A percentile compares a stretch with the other conserved stretches of the same genome.
Conservation (phyloP, 2,113 vertebrate species). For the Heloderma charlesbogerti region DNA sequence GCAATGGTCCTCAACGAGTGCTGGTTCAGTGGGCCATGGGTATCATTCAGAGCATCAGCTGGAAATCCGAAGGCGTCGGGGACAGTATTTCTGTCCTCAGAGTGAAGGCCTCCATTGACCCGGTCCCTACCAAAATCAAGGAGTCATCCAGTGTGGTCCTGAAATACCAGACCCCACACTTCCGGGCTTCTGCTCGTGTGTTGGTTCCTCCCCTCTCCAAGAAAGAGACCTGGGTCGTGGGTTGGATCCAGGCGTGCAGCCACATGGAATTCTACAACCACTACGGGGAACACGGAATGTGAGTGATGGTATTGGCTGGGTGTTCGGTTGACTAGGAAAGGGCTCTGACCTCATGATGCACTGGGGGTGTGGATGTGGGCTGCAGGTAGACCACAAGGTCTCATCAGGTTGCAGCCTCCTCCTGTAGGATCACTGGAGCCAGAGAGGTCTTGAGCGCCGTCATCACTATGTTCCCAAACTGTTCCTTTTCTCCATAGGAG, state of each 20-base stretch:
- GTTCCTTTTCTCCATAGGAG: neutral
- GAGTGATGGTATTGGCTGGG: conserved; percentile 73
- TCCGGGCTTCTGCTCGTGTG: conserved; percentile 92
- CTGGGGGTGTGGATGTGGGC: neutral
- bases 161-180: conserved; percentile 96
- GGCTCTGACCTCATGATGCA: neutral
- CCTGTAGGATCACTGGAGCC: too few relatives aligned
- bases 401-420: neutral
- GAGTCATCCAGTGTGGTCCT: conserved; percentile 96
- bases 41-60: conserved; percentile 97
- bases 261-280: conserved; percentile 99
- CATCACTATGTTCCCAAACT: neutral
- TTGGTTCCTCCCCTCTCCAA: conserved; percentile 90
- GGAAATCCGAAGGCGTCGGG: conserved; percentile 96
- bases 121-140: conserved; percentile 95
- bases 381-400: neutral
- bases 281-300: conserved; percentile 96
- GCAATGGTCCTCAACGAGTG: conserved; percentile 17
- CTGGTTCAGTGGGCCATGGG: conserved; percentile 91
- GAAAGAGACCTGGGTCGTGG: conserved; percentile 96
- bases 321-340: conserved; percentile 35
- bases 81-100: conserved; percentile 93
- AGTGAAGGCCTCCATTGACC: conserved; percentile 93
- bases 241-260: conserved; percentile 98
- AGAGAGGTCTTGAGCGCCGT: neutral